Percentiles rank a stretch among this genome's conserved stretches.
Evolutionary conservation across 2,888 invertebrate species (phyloP).

Genomic region (Rhyacophila evoluta): DNA sequence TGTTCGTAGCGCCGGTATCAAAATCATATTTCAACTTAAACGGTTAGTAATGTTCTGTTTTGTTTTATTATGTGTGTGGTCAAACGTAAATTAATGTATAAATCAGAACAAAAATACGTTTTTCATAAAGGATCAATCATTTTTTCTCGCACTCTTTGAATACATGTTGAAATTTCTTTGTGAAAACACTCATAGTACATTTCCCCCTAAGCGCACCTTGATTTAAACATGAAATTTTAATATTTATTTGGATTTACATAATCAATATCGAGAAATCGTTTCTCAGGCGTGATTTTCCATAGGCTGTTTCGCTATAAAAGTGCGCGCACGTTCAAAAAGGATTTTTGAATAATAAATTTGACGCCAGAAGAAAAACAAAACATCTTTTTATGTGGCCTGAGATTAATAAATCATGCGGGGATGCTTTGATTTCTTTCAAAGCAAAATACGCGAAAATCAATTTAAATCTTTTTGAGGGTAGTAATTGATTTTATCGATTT

Average conservation of each 20-base stretch:
- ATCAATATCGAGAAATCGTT: constrained; percentile 1
- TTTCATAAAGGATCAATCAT: constrained; percentile 5
- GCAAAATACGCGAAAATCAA: too few relatives aligned
- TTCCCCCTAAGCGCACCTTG: neutral
- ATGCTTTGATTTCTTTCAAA: too few relatives aligned
- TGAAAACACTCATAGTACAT: neutral
- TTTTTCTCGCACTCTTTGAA: neutral
- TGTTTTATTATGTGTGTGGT: too few relatives aligned
- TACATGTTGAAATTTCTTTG: neutral
- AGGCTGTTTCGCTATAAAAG: neutral
- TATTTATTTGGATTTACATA: neutral
- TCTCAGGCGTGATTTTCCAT: neutral
- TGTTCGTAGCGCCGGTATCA: too few relatives aligned
- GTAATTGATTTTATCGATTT: too few relatives aligned
- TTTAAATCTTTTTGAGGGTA: too few relatives aligned
- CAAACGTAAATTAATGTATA: neutral
- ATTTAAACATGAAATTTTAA: constrained; percentile 19
- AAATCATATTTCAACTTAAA: too few relatives aligned
- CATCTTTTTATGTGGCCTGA: neutral
- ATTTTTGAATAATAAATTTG: neutral
- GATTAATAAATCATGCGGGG: too few relatives aligned
- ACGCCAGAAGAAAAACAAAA: neutral
- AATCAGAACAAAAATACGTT: neutral
- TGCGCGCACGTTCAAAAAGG: neutral
- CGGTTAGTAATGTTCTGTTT: too few relatives aligned